These are phyloP conservation scores for Cephus runcator DNA, from an alignment of 2,888 invertebrate genomes.

Conservation along the genomic window DNA sequence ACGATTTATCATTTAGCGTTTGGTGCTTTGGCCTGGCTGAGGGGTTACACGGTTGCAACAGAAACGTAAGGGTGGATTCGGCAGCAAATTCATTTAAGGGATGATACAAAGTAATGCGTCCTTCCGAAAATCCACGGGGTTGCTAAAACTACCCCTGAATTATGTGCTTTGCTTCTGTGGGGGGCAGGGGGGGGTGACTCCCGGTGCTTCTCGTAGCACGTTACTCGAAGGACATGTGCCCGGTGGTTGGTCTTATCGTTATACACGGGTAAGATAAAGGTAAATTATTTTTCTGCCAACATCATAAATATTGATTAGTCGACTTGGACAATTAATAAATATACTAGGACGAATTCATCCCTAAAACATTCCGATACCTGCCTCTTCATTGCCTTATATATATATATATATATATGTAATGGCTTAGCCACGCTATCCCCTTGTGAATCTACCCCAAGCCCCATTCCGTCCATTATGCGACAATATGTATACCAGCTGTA, in stretches of 20 bases:
- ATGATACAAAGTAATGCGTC: neutral
- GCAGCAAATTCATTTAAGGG: neutral
- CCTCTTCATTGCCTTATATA: neutral
- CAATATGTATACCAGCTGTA: neutral
- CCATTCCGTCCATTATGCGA: neutral
- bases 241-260: neutral
- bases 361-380: neutral
- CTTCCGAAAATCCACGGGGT: neutral
- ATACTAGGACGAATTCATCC: constrained; percentile 2
- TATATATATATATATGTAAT: neutral
- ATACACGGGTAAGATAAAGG: neutral
- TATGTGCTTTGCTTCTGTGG: neutral
- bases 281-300: constrained; percentile 26
- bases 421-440: neutral
- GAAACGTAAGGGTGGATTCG: neutral
- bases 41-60: neutral
- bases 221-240: neutral
- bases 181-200: neutral
- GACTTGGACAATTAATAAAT: constrained; percentile 28
- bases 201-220: neutral
- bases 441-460: neutral
- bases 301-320: constrained; percentile 33
- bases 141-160: neutral
- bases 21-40: too few species aligned
- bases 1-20: constrained; percentile 1